Conservation (phyloP, 2,888 invertebrate species). For the Epistrophe grossulariae region DNA sequence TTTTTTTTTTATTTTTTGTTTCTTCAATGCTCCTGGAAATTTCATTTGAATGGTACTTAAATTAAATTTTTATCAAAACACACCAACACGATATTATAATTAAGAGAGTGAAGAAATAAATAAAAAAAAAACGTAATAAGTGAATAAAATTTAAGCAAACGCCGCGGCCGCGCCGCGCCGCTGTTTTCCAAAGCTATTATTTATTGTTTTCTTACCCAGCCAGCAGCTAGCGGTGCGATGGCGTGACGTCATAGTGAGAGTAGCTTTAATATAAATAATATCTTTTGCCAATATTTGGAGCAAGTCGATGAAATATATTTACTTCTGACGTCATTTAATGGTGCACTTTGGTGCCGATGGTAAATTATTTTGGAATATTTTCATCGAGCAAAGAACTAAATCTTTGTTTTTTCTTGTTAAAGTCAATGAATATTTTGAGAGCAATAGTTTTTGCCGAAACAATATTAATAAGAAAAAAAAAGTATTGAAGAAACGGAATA, state of each 20-base stretch:
- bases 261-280: not conserved
- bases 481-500: too few species aligned
- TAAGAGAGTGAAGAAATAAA: constrained; percentile 25
- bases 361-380: not conserved
- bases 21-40: constrained; percentile 5
- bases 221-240: not conserved
- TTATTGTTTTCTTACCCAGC: constrained; percentile 22
- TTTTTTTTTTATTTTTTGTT: not conserved
- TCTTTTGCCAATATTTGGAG: constrained; percentile 42
- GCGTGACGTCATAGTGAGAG: constrained; percentile 53
- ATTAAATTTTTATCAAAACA: constrained; percentile 72
- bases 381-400: not conserved
- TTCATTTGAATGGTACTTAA: constrained; percentile 67
- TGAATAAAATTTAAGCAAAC: constrained; percentile 53
- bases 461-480: too few species aligned
- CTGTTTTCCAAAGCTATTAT: constrained; percentile 46
- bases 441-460: too few species aligned
- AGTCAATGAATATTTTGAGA: too few species aligned
- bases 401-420: not conserved
- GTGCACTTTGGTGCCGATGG: not conserved
- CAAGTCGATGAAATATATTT: constrained; percentile 42
- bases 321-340: constrained; percentile 11
- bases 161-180: too few species aligned
- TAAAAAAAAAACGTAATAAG: constrained; percentile 49
- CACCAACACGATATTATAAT: constrained; percentile 55